Percentiles rank a stretch among this genome's conserved stretches.
Conservation (phyloP, 1,140 invertebrate species). For the Plodia interpunctella region DNA sequence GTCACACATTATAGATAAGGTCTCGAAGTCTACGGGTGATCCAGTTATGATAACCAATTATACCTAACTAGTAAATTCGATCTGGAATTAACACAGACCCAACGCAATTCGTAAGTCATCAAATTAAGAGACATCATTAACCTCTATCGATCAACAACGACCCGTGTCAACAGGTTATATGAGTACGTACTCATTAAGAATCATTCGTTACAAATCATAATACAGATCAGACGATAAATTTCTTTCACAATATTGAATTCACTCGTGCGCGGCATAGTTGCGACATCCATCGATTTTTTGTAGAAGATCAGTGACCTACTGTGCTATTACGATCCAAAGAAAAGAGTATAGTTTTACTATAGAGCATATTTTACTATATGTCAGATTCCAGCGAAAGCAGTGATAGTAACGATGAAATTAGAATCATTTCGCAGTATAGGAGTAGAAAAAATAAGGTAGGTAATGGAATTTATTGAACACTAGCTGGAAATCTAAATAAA, state of each 20-base stretch:
- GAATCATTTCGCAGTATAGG: not conserved
- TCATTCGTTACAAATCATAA: not conserved
- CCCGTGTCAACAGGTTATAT: not conserved
- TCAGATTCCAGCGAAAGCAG: conserved; percentile 6
- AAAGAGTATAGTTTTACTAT: no score
- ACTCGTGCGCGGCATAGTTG: not conserved
- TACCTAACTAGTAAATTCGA: no score
- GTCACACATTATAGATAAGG: no score
- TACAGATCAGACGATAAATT: not conserved
- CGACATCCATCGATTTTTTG: not conserved
- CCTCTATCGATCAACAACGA: not conserved
- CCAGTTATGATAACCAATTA: no score
- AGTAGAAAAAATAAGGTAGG: conserved; percentile 7
- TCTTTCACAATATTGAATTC: not conserved
- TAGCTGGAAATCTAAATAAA: no score
- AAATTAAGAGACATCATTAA: not conserved
- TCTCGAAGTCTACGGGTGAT: no score
- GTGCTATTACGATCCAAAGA: not conserved
- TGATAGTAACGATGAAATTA: conserved; percentile 7
- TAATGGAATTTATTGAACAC: not conserved
- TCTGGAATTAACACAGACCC: no score
- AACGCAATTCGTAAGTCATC: not conserved
- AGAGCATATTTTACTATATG: no score
- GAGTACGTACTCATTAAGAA: not conserved
- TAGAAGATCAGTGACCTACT: conserved; percentile 10